These are phyloP conservation scores for Pachydiplax longipennis DNA, from an alignment of 2,888 invertebrate species.

Conservation along the genomic window DNA sequence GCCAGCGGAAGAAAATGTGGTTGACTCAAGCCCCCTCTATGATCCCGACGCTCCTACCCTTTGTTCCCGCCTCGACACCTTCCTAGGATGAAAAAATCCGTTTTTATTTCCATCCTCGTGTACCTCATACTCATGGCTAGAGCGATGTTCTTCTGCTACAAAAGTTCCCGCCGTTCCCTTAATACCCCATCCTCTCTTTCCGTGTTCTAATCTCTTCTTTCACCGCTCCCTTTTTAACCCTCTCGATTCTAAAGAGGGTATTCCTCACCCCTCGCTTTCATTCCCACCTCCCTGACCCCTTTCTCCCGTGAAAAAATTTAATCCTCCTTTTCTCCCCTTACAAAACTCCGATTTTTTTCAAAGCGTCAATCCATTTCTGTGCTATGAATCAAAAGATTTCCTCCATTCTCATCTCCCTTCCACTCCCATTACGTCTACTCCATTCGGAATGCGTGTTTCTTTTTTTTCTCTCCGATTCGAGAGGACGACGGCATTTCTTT, in stretches of 20 bases:
- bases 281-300: neutral
- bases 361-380: slow-evolving; percentile 30
- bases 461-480: neutral
- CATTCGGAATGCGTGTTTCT: neutral
- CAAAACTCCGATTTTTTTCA: neutral
- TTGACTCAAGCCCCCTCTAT: neutral
- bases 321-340: neutral
- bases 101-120: slow-evolving; percentile 7
- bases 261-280: neutral
- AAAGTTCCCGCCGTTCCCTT: neutral
- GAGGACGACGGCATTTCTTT: neutral
- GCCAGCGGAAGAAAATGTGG: neutral
- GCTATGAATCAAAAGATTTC: slow-evolving; percentile 39
- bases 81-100: neutral
- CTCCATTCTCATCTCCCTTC: neutral
- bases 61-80: slow-evolving; percentile 26
- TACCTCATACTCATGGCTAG: neutral
- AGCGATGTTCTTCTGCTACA: neutral
- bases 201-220: slow-evolving; percentile 31
- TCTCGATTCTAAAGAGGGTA: neutral
- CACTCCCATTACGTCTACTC: neutral
- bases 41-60: neutral
- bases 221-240: neutral
- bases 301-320: neutral
- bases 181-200: neutral